Base-by-base conservation (phyloP, 2,888 invertebrate genomes). In the Drosophila leonis region DNA sequence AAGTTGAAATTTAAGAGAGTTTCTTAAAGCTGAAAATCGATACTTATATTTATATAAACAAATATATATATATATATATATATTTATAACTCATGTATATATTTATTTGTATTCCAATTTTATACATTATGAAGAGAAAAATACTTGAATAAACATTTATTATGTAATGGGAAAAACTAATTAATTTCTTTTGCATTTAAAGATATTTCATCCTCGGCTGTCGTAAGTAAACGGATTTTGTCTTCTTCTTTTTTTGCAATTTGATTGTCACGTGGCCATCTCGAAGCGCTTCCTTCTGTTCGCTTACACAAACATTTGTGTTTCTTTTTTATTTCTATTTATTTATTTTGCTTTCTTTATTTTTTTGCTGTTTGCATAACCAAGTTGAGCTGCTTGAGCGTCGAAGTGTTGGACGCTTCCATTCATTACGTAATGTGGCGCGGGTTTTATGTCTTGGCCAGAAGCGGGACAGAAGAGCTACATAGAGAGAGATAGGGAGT, bases 341-440 rank as follows among this genome's bases (percentile, higher is more conserved):
- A 44, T 49, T 33, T 62, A 44, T 27, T 49, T 39, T 33, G 33
- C 9, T 24, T 51, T 8, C 42, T 54, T 37, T 46, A 24, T 63
- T 41, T 51, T 60, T 56, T 51, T 57, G 52, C 70, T 77, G 69
- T 83, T 83, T 75, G 64, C 84, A 81, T 82, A 77, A 83, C 48
- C 72, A 62, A 65, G 84, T 70, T 62, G 71, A 69, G 78, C 56
- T 68, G 75, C 72, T 62, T 62, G 69, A 73, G 44, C 60, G 62
- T 33, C 61, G 54, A 63, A 78, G 80, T 61, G 65, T 67, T 82
- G 66, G 71, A 59, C 76, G 65, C 63, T 74, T 64, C 60, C 80
- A 78, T 88, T 83, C 83, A 83, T 83, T 88, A 86, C 78, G 75
- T 85, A 83, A 88, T 83, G 83, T 59, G 59, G 73, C 78, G 72